Evolutionary conservation across 2,113 vertebrate species (phyloP).

Genomic region (Tachysurus vachellii): DNA sequence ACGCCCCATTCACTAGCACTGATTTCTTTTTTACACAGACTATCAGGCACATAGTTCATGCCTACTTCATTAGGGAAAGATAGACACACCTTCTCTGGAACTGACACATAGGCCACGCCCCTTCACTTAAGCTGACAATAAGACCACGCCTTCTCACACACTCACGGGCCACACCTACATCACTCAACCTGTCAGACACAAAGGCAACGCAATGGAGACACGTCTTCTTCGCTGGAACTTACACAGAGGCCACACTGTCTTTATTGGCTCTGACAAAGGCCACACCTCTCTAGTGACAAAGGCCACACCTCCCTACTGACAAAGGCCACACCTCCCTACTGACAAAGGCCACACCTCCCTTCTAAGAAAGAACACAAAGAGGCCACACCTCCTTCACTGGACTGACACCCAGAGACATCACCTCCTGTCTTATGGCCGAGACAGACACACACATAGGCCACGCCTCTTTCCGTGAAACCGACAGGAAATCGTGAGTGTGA

Average conservation of each 20-base stretch:
- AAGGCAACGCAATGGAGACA: background rate
- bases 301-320: background rate
- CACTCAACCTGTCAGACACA: background rate
- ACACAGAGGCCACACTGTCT: background rate
- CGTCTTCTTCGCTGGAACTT: background rate
- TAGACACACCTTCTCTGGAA: background rate
- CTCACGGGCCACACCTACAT: background rate
- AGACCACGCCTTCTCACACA: background rate
- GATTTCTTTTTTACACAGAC: too few species aligned
- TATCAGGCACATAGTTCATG: too few species aligned
- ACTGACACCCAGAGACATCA: background rate
- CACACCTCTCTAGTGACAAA: background rate
- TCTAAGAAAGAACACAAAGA: too few species aligned
- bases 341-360: background rate
- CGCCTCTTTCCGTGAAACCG: background rate
- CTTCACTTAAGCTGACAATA: background rate
- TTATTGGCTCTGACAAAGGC: background rate
- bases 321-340: background rate
- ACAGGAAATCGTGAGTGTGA: background rate
- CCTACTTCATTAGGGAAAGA: too few species aligned
- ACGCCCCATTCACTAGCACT: background rate
- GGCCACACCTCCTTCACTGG: too few species aligned
- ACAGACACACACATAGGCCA: background rate
- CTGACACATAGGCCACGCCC: background rate
- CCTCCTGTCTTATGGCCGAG: background rate